Evolutionary conservation across 2,888 invertebrate genomes (phyloP), one percentile per base, ranked within the genome.

Genomic region (Rugalucina vietnamica): DNA sequence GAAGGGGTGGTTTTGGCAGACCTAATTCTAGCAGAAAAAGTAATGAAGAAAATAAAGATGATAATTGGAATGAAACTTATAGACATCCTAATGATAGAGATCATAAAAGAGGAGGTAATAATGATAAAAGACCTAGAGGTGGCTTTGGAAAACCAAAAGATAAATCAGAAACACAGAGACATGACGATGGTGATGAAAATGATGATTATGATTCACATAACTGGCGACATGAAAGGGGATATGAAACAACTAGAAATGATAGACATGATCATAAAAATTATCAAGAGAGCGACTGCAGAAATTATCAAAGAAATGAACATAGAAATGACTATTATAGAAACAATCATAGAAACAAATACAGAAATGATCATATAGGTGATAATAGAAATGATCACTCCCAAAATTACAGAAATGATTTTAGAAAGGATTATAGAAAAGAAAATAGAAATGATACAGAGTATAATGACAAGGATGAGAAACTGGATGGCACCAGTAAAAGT

Each of bases 141-240:
- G 69, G n/a, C 32, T 50, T 21, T 32, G 71, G 24, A 71, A 76
- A 71, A 57, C 70, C 50, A 73, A 57, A 72, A 65, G 72, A 29
- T 37, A 76, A 57, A 71, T 69, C n/a, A 82, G 78, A 70, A 37
- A 57, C 49, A n/a, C 21, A n/a, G 36, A 72, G 65, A 34, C 54
- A 37, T 24, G 34, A 65, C 60, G 36, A 69, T 36, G 14, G n/a
- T 8, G 29, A 74, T 36, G 57, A 49, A 29, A 32, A 39, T n/a
- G 70, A 70, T 24, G 70, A 74, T 74, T 49, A 76, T 32, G 27
- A 71, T 57, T 37, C 27, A 24, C 27, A 49, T 32, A 81, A n/a
- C n/a, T n/a, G n/a, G n/a, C n/a, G n/a, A n/a, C n/a, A n/a, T n/a
- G n/a, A n/a, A n/a, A n/a, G n/a, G n/a, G n/a, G 71, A 27, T 57